phyloP scores from a whole-genome alignment of 2,797 vertebrate species.

The Macropus fuliginosus region DNA sequence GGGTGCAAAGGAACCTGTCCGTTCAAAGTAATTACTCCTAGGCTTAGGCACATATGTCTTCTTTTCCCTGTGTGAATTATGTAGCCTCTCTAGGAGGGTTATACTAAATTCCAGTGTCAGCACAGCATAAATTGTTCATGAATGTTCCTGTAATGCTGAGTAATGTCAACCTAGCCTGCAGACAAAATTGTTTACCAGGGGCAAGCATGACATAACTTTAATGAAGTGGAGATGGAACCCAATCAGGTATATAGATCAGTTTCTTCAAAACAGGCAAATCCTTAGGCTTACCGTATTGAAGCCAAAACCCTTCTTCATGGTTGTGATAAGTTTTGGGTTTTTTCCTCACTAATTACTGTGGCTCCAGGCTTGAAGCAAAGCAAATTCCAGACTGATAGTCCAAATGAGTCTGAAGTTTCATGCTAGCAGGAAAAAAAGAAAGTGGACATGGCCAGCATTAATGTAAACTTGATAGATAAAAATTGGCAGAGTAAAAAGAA shows the following conservation, averaged over 20 bases:
- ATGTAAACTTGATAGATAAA: background rate
- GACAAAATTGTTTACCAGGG: conserved; percentile 22
- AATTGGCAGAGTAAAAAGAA: background rate
- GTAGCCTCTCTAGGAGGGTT: conserved; percentile 13
- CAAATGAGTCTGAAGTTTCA: conserved; percentile 39
- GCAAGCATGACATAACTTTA: conserved; percentile 55
- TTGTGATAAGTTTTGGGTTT: background rate
- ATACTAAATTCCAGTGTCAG: background rate
- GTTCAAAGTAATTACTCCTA: background rate
- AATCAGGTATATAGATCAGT: conserved; percentile 45
- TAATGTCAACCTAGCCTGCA: conserved; percentile 56
- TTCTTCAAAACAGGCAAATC: conserved; percentile 63
- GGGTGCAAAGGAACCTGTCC: background rate
- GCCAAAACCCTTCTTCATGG: conserved; percentile 28
- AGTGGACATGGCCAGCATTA: background rate
- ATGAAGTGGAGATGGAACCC: conserved; percentile 39
- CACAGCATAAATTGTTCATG: conserved; percentile 23
- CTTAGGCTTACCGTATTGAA: conserved; percentile 27
- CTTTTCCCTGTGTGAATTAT: background rate
- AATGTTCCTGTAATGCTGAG: background rate
- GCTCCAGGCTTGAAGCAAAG: conserved; percentile 51
- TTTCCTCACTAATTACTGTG: conserved; percentile 61
- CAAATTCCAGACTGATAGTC: conserved; percentile 21
- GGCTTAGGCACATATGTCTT: background rate
- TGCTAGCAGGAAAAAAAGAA: background rate